Evolutionary conservation across 2,113 vertebrate genomes (phyloP).

Genomic region (Leptobrachium leishanense): DNA sequence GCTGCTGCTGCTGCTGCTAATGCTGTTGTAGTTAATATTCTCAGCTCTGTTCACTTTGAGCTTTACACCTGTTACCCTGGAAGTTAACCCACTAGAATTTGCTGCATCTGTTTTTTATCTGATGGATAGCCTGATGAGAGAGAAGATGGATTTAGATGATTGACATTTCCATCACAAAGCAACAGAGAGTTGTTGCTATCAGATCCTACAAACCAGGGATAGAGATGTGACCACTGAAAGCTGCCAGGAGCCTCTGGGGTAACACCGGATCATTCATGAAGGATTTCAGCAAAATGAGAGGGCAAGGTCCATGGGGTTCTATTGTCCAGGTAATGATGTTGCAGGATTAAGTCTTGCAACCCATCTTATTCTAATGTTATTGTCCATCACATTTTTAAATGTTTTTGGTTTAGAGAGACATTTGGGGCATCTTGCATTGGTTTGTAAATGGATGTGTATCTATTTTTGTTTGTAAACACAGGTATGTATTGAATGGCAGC

Average conservation of each 20-base stretch:
- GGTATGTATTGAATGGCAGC: background rate
- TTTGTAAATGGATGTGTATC: background rate
- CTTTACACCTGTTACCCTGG: conserved; percentile 6
- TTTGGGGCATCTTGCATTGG: background rate
- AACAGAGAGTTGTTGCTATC: background rate
- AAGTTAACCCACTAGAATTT: background rate
- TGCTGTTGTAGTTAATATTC: background rate
- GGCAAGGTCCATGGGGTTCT: background rate
- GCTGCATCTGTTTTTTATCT: background rate
- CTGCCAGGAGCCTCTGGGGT: background rate
- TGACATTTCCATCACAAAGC: background rate
- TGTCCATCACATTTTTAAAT: no score
- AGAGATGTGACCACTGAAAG: conserved; percentile 11
- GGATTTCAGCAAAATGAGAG: background rate
- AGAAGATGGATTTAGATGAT: conserved; percentile 20
- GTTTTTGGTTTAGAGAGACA: background rate
- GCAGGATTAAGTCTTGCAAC: no score
- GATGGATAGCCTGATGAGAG: conserved; percentile 13
- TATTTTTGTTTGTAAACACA: background rate
- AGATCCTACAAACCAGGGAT: background rate
- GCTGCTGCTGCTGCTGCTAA: background rate
- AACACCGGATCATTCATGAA: background rate
- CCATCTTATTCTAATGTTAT: no score
- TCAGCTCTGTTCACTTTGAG: conserved; percentile 6
- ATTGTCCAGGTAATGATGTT: conserved; percentile 6